These are phyloP conservation scores for Ancistrus triradiatus DNA, from an alignment of 2,113 vertebrate genomes.

Conservation along the genomic window DNA sequence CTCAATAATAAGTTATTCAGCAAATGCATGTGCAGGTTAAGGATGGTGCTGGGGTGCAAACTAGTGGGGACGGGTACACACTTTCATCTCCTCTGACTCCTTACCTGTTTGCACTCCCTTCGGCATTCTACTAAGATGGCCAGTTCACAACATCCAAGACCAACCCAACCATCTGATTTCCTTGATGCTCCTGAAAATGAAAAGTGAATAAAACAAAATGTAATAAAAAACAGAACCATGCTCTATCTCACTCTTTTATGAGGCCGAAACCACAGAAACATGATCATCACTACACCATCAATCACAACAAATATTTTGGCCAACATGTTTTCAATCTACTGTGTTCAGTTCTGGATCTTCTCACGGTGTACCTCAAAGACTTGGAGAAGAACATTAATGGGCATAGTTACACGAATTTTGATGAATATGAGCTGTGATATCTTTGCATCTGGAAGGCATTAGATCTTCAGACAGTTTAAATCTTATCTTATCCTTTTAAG, in stretches of 20 bases:
- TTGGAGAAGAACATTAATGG: constrained; percentile 23
- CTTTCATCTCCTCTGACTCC: not conserved
- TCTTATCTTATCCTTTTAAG: constrained; percentile 16
- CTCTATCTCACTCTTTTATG: not conserved
- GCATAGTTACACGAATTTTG: constrained; percentile 9
- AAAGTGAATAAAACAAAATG: constrained; percentile 6
- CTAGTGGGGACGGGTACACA: not conserved
- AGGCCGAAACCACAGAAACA: not conserved
- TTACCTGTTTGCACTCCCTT: constrained; percentile 90
- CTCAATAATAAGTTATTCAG: too few species aligned
- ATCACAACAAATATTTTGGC: constrained; percentile 9
- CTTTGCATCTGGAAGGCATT: constrained; percentile 39
- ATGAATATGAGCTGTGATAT: constrained; percentile 15
- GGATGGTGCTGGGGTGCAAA: too few species aligned
- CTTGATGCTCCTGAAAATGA: constrained; percentile 77
- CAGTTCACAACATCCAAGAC: constrained; percentile 94
- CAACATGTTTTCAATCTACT: constrained; percentile 24
- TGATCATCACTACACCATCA: constrained; percentile 1
- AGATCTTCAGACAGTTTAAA: constrained; percentile 25
- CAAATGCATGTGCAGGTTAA: too few species aligned
- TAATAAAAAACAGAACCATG: not conserved
- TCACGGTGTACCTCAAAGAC: constrained; percentile 17
- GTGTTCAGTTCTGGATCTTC: constrained; percentile 2
- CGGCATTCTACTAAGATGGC: constrained; percentile 91
- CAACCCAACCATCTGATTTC: constrained; percentile 95